A percentile compares a stretch with the other conserved stretches of the same genome.
Conservation (phyloP, 2,888 invertebrate species). For the Stenotaenia linearis region DNA sequence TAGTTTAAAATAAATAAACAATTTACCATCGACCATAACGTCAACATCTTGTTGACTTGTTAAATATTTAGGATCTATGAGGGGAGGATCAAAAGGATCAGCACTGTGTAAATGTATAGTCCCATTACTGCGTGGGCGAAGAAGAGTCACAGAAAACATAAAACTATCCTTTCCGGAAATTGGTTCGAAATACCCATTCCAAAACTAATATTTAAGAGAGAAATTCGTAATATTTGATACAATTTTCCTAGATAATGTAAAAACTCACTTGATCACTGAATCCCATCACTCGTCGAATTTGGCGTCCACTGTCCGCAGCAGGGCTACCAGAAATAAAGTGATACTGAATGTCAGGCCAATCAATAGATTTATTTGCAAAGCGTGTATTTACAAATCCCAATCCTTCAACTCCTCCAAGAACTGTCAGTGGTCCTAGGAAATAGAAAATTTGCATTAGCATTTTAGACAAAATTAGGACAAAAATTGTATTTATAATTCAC, state of each 20-base stretch:
- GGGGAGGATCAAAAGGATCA: slow-evolving; percentile 79
- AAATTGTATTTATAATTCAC: slow-evolving; percentile 32
- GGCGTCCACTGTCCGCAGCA: slow-evolving; percentile 64
- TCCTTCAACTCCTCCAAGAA: slow-evolving; percentile 77
- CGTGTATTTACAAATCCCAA: slow-evolving; percentile 79
- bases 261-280: slow-evolving; percentile 34
- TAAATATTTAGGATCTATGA: slow-evolving; percentile 89
- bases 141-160: slow-evolving; percentile 64
- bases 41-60: slow-evolving; percentile 70
- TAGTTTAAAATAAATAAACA: not conserved
- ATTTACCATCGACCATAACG: slow-evolving; percentile 64
- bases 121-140: slow-evolving; percentile 69
- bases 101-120: slow-evolving; percentile 65
- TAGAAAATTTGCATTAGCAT: not conserved
- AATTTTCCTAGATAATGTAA: not conserved
- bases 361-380: slow-evolving; percentile 65
- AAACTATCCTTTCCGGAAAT: slow-evolving; percentile 65
- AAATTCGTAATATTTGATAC: not conserved
- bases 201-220: slow-evolving; percentile 38
- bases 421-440: slow-evolving; percentile 61
- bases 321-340: slow-evolving; percentile 80
- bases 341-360: slow-evolving; percentile 81
- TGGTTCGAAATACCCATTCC: slow-evolving; percentile 56
- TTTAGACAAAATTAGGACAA: too few relatives aligned
- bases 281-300: slow-evolving; percentile 54